These are phyloP conservation scores for Ormyrus nitidulus DNA, from an alignment of 2,888 invertebrate species.

Conservation along the genomic window DNA sequence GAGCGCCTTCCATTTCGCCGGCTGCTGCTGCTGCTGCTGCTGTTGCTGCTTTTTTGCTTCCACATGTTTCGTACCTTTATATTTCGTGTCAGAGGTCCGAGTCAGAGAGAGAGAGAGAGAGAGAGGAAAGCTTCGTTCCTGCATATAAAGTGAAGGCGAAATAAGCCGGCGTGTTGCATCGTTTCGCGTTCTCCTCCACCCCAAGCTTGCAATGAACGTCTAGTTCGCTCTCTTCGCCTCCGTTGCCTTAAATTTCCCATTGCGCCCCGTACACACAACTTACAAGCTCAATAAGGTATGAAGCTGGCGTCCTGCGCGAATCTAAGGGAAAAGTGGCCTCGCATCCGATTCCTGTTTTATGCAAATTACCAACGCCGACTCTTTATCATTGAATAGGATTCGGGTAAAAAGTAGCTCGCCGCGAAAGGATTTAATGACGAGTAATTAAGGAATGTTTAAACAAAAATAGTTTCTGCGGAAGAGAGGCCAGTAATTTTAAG, in stretches of 20 bases:
- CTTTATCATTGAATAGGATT: too few species aligned
- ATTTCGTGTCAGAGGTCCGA: constrained; percentile 39
- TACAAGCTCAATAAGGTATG: constrained; percentile 44
- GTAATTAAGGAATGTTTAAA: too few species aligned
- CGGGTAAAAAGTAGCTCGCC: too few species aligned
- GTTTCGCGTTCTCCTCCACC: constrained; percentile 53
- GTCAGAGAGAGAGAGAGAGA: constrained; percentile 8
- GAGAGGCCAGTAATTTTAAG: too few species aligned
- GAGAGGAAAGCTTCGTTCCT: constrained; percentile 59
- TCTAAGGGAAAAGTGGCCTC: too few species aligned
- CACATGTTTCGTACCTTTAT: constrained; percentile 15
- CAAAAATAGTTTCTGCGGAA: too few species aligned
- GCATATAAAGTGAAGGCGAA: constrained; percentile 74
- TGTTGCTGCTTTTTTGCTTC: constrained; percentile 17
- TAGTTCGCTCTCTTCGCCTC: constrained; percentile 27
- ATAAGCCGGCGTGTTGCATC: constrained; percentile 66
- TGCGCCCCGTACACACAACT: constrained; percentile 19
- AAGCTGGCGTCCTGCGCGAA: not conserved
- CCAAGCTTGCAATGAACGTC: constrained; percentile 46
- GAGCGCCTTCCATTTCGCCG: constrained; percentile 5
- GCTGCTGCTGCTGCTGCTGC: constrained; percentile 1
- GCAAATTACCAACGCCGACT: too few species aligned
- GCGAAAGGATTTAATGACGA: too few species aligned
- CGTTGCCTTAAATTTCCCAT: constrained; percentile 49
- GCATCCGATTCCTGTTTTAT: too few species aligned